A percentile compares a stretch with the other conserved stretches of the same genome.
These are phyloP conservation scores for Caenorhabditis sp. DNA, from an alignment of 2,888 invertebrate genomes.

Conservation along the genomic window DNA sequence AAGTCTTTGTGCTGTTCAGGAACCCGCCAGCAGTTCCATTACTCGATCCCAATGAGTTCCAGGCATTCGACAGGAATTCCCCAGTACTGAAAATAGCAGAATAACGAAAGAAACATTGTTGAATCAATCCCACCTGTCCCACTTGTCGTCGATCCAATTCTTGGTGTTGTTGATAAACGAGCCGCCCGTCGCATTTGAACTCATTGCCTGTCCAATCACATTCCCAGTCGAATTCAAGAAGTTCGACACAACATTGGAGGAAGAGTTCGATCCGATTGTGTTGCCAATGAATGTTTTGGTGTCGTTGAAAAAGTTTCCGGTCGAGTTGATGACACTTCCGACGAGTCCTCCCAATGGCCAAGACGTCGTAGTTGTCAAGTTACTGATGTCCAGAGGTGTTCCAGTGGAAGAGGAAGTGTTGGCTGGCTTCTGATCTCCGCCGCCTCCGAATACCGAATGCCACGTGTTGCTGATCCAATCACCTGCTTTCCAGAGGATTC, in stretches of 20 bases:
- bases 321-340: constrained; percentile 41
- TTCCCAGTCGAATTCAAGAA: constrained; percentile 24
- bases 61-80: constrained; percentile 42
- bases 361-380: not conserved
- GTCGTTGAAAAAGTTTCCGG: constrained; percentile 34
- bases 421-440: constrained; percentile 12
- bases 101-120: no score
- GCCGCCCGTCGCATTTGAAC: not conserved
- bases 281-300: constrained; percentile 15
- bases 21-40: constrained; percentile 6
- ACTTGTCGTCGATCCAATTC: constrained; percentile 29
- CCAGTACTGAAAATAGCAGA: constrained; percentile 49
- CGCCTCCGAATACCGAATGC: constrained; percentile 51
- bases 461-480: constrained; percentile 53
- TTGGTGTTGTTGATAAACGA: constrained; percentile 25
- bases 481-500: constrained; percentile 54
- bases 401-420: not conserved
- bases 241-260: constrained; percentile 13
- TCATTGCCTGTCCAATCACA: constrained; percentile 24
- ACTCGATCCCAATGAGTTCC: constrained; percentile 27
- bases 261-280: constrained; percentile 17
- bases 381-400: not conserved
- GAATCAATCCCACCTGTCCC: constrained; percentile 29
- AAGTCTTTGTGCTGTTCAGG: constrained; percentile 23
- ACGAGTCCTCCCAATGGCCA: constrained; percentile 43